Conservation (phyloP, 2,113 vertebrate genomes). For the Clarias batrachus region DNA sequence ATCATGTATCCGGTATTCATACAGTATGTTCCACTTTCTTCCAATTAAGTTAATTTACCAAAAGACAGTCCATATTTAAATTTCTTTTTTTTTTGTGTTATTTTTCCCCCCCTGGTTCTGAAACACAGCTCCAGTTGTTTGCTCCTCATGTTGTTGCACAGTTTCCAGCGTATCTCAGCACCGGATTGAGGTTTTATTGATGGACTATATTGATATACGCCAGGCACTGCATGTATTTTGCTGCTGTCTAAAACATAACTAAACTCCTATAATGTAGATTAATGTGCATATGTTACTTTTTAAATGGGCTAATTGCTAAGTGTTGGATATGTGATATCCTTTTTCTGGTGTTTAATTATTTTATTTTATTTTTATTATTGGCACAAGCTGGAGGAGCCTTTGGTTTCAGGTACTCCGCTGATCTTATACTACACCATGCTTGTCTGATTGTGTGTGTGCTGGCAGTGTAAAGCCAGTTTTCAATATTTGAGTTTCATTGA, state of each 20-base stretch:
- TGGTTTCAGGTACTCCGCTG: background rate
- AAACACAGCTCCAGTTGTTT: background rate
- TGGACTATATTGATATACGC: background rate
- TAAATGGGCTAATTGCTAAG: background rate
- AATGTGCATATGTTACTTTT: background rate
- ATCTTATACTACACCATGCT: background rate
- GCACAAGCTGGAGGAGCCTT: background rate
- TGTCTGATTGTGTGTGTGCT: background rate
- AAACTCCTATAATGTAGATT: background rate
- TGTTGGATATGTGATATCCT: background rate
- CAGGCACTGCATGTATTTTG: background rate
- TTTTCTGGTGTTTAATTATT: background rate
- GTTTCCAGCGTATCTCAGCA: background rate
- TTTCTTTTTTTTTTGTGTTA: background rate
- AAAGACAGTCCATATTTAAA: background rate
- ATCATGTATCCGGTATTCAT: too few relatives aligned
- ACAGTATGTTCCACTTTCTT: background rate
- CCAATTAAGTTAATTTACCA: background rate
- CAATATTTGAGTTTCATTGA: background rate
- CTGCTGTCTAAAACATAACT: slow-evolving; percentile 21
- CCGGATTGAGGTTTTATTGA: background rate
- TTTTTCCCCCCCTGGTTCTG: background rate
- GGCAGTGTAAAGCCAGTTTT: background rate
- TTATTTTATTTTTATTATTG: background rate
- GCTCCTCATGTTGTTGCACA: background rate